phyloP scores from a whole-genome alignment of 1,140 invertebrate genomes.

The Achatina immaculata region DNA sequence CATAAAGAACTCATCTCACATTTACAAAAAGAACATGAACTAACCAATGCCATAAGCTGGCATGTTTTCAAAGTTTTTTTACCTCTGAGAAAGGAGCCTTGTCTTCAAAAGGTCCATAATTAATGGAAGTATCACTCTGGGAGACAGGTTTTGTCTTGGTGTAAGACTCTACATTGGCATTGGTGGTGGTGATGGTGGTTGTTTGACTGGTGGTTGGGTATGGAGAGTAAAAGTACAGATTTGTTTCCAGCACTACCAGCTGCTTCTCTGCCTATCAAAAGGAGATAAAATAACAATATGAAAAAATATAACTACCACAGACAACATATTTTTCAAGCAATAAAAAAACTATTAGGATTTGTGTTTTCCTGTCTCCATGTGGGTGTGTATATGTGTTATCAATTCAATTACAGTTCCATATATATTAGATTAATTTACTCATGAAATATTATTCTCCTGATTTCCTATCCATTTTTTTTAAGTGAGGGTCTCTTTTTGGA shows the following conservation, averaged over 20 bases:
- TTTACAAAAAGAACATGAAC: too few species aligned
- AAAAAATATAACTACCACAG: not conserved
- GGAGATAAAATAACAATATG: too few species aligned
- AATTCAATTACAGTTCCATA: too few species aligned
- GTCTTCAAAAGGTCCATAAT: conserved; percentile 90
- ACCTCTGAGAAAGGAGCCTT: conserved; percentile 75
- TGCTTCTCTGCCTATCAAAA: conserved; percentile 93
- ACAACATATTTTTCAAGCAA: not conserved
- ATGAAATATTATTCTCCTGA: too few species aligned
- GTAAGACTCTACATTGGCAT: conserved; percentile 86
- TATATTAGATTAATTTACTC: too few species aligned
- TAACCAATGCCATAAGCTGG: too few species aligned
- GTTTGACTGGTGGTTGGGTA: conserved; percentile 85
- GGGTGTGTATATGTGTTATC: not conserved
- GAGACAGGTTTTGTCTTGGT: conserved; percentile 87
- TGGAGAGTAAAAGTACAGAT: conserved; percentile 86
- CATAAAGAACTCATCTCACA: too few species aligned
- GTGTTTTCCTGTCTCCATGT: too few species aligned
- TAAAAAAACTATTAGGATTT: not conserved
- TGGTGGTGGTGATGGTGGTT: conserved; percentile 83
- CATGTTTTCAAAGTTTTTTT: not conserved
- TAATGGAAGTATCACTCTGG: conserved; percentile 83
- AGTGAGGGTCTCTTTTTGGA: too few species aligned
- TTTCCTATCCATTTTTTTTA: too few species aligned
- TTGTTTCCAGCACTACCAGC: conserved; percentile 87